phyloP scores from a whole-genome alignment of 2,888 invertebrate genomes.

The Xestobium rufovillosum region DNA sequence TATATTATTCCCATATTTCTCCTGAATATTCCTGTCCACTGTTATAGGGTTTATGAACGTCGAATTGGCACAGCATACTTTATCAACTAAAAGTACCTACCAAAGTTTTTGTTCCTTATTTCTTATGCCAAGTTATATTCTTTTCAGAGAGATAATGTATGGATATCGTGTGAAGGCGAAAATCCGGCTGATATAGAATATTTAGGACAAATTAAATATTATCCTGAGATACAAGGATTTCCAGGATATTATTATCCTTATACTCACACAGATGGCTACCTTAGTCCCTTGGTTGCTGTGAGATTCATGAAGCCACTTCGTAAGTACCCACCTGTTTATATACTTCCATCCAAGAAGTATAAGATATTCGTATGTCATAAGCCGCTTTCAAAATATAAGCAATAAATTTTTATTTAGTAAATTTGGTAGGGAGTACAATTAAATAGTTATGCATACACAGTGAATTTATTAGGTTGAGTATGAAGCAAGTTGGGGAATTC shows the following conservation, averaged over 20 bases:
- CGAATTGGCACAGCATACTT: too few species aligned
- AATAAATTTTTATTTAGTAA: slow-evolving; percentile 1
- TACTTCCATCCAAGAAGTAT: slow-evolving; percentile 1
- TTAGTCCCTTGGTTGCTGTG: slow-evolving; percentile 82
- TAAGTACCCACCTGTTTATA: too few species aligned
- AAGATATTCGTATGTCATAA: neutral
- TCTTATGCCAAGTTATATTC: too few species aligned
- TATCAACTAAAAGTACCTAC: neutral
- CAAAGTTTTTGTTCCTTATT: neutral
- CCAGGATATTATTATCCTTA: slow-evolving; percentile 88
- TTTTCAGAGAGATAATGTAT: slow-evolving; percentile 69
- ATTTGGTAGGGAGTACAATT: too few species aligned
- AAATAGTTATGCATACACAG: too few species aligned
- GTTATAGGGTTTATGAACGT: too few species aligned
- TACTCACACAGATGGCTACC: slow-evolving; percentile 77
- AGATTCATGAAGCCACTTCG: slow-evolving; percentile 74
- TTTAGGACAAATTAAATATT: slow-evolving; percentile 76
- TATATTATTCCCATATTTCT: too few species aligned
- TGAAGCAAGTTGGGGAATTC: too few species aligned
- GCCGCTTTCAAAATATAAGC: neutral
- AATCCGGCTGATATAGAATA: slow-evolving; percentile 88
- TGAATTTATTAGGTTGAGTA: too few species aligned
- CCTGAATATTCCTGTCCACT: too few species aligned
- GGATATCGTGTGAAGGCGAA: slow-evolving; percentile 92
- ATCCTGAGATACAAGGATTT: slow-evolving; percentile 69